These are phyloP conservation scores for Romanogobio albipinnatus DNA, from an alignment of 2,113 vertebrate species.

Conservation along the genomic window DNA sequence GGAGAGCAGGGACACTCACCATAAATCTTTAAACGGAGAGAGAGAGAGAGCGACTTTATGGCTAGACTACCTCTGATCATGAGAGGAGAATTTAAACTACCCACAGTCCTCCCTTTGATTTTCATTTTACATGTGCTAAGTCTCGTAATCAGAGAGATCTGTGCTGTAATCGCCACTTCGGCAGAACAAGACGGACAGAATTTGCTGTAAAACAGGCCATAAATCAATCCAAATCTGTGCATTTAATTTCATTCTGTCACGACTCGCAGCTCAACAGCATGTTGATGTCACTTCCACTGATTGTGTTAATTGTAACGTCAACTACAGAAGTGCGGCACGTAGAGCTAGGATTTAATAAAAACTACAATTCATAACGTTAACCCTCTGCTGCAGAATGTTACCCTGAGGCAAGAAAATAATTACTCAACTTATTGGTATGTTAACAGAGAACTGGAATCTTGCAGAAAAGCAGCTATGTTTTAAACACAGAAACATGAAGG, in stretches of 20 bases:
- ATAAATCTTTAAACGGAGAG: slow-evolving; percentile 59
- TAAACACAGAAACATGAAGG: background rate
- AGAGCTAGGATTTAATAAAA: background rate
- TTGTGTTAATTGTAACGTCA: background rate
- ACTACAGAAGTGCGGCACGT: background rate
- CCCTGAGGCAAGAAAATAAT: background rate
- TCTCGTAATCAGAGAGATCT: slow-evolving; percentile 48
- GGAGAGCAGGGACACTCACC: slow-evolving; percentile 58
- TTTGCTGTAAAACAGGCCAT: background rate
- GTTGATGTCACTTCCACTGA: background rate
- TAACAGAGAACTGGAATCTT: background rate
- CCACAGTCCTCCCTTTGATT: slow-evolving; percentile 41
- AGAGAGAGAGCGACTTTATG: slow-evolving; percentile 12
- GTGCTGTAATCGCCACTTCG: background rate
- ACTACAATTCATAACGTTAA: background rate
- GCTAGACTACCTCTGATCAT: slow-evolving; percentile 11
- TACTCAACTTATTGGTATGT: background rate
- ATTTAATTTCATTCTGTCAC: background rate
- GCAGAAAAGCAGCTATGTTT: background rate
- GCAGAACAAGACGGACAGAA: slow-evolving; percentile 1
- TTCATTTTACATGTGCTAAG: slow-evolving; percentile 45
- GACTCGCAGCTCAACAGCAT: background rate
- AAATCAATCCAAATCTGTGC: background rate
- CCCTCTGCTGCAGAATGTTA: background rate
- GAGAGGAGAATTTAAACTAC: slow-evolving; percentile 32